phyloP scores from a whole-genome alignment of 2,888 invertebrate genomes.

The Drepana falcataria region DNA sequence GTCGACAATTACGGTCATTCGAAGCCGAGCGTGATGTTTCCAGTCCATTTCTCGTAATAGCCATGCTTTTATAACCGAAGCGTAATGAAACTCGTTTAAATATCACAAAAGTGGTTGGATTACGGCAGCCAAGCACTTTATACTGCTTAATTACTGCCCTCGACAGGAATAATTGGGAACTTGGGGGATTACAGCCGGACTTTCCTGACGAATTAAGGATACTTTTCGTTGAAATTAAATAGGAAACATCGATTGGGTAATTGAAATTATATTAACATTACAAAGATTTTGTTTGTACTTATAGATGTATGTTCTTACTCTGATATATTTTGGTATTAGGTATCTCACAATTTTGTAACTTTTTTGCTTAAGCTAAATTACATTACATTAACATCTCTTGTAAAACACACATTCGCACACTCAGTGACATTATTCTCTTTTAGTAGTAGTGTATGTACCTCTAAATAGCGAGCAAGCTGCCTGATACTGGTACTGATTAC shows the following conservation, averaged over 20 bases:
- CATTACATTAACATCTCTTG: too few relatives aligned
- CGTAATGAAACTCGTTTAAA: conserved; percentile 76
- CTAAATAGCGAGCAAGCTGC: too few relatives aligned
- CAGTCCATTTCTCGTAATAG: conserved; percentile 73
- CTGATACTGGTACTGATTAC: too few relatives aligned
- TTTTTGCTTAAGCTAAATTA: too few relatives aligned
- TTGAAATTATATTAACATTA: not conserved
- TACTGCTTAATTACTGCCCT: conserved; percentile 73
- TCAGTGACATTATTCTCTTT: too few relatives aligned
- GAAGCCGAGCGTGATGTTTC: conserved; percentile 69
- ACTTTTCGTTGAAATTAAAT: conserved; percentile 25
- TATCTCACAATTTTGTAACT: too few relatives aligned
- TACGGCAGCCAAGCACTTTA: conserved; percentile 68
- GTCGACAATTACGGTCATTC: conserved; percentile 66
- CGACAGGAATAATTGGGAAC: conserved; percentile 74
- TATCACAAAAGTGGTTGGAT: conserved; percentile 75
- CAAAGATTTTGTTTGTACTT: not conserved
- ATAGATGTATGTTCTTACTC: too few relatives aligned
- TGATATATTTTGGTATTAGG: too few relatives aligned
- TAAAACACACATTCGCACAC: too few relatives aligned
- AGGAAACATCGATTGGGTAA: conserved; percentile 7
- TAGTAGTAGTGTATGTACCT: too few relatives aligned
- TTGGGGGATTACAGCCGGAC: conserved; percentile 63
- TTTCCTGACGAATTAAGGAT: conserved; percentile 52
- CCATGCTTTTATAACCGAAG: conserved; percentile 69